phyloP scores from a whole-genome alignment of 2,888 invertebrate species.

The Sicus ferrugineus region DNA sequence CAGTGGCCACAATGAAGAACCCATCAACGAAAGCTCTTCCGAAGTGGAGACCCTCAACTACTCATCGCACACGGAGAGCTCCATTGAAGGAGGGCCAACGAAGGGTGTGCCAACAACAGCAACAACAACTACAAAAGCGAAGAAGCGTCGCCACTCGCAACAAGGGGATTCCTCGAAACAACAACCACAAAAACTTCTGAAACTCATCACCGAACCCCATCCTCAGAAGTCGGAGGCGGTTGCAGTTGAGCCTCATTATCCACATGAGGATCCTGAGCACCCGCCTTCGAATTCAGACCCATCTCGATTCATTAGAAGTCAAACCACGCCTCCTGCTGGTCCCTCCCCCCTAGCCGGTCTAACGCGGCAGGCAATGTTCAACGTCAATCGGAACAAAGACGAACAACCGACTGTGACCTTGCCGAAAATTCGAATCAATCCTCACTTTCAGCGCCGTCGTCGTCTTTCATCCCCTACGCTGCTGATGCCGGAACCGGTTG shows the following conservation, averaged over 20 bases:
- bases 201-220: constrained; percentile 32
- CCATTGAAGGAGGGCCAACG: constrained; percentile 54
- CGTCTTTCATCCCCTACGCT: constrained; percentile 45
- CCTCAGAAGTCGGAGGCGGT: constrained; percentile 38
- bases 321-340: not conserved
- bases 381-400: not conserved
- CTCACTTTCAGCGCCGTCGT: constrained; percentile 53
- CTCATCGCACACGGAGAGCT: constrained; percentile 60
- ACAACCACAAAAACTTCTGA: constrained; percentile 27
- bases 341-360: not conserved
- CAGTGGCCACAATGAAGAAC: constrained; percentile 51
- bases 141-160: constrained; percentile 38
- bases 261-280: constrained; percentile 29
- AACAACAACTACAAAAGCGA: constrained; percentile 11
- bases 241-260: constrained; percentile 31
- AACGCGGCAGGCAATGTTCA: not conserved
- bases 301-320: not conserved
- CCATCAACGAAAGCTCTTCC: constrained; percentile 61
- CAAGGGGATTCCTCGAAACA: not conserved
- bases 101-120: constrained; percentile 1
- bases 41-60: constrained; percentile 60
- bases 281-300: constrained; percentile 28
- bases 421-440: constrained; percentile 54
- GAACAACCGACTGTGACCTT: constrained; percentile 10
- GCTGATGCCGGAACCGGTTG: constrained; percentile 28